A percentile compares a stretch with the other conserved stretches of the same genome.
phyloP scores from a whole-genome alignment of 1,140 invertebrate species.

The Macrostomum lignano region DNA sequence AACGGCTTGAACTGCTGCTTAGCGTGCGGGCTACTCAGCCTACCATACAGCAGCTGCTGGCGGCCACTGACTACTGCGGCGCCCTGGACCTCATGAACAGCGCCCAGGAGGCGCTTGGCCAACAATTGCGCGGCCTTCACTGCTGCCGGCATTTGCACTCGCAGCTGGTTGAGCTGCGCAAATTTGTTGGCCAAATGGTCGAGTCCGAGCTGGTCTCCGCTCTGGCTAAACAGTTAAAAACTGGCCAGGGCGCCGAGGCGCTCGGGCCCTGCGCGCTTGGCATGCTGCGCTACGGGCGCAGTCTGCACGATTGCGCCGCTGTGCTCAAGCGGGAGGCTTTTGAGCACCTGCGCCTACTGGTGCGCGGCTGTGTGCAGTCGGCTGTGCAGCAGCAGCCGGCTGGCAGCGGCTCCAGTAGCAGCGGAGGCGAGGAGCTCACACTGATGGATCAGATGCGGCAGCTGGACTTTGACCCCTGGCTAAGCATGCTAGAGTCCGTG shows the following conservation, averaged over 20 bases:
- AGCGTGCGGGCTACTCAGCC: slow-evolving; percentile 88
- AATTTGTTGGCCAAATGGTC: slow-evolving; percentile 81
- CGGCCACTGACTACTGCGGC: slow-evolving; percentile 80
- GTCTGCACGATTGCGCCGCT: too few species aligned
- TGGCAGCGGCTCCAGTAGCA: too few species aligned
- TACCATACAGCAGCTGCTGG: slow-evolving; percentile 68
- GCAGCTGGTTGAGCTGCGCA: slow-evolving; percentile 80
- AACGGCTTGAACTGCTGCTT: slow-evolving; percentile 61
- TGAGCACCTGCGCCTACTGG: too few species aligned
- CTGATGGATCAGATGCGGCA: background rate
- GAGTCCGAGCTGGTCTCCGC: slow-evolving; percentile 53
- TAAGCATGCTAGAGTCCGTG: background rate
- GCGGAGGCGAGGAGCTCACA: too few species aligned
- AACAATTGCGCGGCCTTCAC: slow-evolving; percentile 41
- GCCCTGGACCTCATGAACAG: slow-evolving; percentile 81
- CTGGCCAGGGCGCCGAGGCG: too few species aligned
- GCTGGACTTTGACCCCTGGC: background rate
- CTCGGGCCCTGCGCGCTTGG: too few species aligned
- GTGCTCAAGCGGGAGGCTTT: too few species aligned
- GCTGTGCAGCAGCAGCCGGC: too few species aligned
- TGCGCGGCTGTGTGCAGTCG: too few species aligned
- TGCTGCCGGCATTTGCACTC: slow-evolving; percentile 76
- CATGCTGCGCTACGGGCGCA: too few species aligned
- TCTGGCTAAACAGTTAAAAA: background rate
- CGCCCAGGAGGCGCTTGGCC: slow-evolving; percentile 58